Evolutionary conservation across 2,797 vertebrate species (phyloP).

Genomic region (Zalophus californianus): DNA sequence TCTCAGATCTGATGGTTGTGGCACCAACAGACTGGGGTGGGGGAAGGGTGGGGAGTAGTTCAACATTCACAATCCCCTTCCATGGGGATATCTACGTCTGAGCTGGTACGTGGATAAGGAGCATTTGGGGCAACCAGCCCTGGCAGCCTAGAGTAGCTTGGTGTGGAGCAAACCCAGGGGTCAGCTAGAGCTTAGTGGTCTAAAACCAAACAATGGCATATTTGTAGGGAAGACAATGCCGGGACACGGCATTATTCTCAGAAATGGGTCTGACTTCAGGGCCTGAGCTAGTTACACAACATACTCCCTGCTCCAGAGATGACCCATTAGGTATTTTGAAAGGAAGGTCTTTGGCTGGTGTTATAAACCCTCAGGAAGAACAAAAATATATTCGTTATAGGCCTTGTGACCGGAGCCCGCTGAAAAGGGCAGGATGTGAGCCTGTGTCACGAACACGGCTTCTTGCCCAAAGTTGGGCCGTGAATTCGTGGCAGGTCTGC

Average conservation of each 20-base stretch:
- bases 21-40: not conserved
- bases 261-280: not conserved
- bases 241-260: not conserved
- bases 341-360: not conserved
- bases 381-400: not conserved
- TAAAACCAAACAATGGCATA: not conserved
- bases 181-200: not conserved
- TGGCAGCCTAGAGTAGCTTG: not conserved
- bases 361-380: not conserved
- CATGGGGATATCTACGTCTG: fast-evolving
- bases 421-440: not conserved
- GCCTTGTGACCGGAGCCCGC: not conserved
- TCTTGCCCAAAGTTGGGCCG: not conserved
- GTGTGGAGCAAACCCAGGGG: not conserved
- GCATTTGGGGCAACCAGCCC: not conserved
- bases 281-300: not conserved
- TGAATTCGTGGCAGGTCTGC: not conserved
- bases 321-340: not conserved
- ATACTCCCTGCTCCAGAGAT: not conserved
- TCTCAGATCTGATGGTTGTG: not conserved
- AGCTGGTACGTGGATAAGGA: not conserved
- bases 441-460: not conserved
- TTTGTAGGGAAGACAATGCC: not conserved
- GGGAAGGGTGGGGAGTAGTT: fast-evolving
- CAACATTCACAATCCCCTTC: not conserved